Conservation (phyloP, 1,140 invertebrate genomes). For the Belonocnema kinseyi region DNA sequence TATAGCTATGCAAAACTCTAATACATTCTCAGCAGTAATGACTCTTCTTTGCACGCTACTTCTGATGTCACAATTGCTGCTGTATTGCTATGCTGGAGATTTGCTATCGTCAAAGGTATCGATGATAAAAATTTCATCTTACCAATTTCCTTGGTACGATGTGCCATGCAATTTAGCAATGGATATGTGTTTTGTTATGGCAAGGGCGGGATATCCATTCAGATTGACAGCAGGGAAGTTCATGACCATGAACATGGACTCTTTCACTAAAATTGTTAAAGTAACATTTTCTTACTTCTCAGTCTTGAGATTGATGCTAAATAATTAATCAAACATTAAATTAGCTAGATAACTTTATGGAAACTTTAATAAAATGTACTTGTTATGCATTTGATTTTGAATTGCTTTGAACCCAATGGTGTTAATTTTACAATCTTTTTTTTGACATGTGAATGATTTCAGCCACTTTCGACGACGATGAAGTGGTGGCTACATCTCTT, state of each 20-base stretch:
- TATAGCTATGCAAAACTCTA: conserved; percentile 38
- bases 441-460: too few species aligned
- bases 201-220: conserved; percentile 50
- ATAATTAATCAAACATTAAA: neutral
- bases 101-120: conserved; percentile 41
- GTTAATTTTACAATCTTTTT: too few species aligned
- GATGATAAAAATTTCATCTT: conserved; percentile 41
- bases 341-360: too few species aligned
- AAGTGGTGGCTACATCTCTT: too few species aligned
- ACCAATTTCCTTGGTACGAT: conserved; percentile 51
- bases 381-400: too few species aligned
- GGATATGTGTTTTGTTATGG: conserved; percentile 51
- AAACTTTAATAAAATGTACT: too few species aligned
- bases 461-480: too few species aligned
- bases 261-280: conserved; percentile 56
- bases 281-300: conserved; percentile 55
- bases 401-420: too few species aligned
- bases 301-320: conserved; percentile 52
- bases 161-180: conserved; percentile 46
- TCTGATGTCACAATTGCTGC: conserved; percentile 47
- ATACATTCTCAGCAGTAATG: conserved; percentile 28
- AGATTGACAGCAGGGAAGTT: conserved; percentile 53
- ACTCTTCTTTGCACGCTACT: conserved; percentile 35
- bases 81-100: conserved; percentile 54
- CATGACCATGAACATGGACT: conserved; percentile 51